Percentiles rank a stretch among this genome's conserved stretches.
These are phyloP conservation scores for Melangyna quadrimaculata DNA, from an alignment of 2,888 invertebrate species.

Conservation along the genomic window DNA sequence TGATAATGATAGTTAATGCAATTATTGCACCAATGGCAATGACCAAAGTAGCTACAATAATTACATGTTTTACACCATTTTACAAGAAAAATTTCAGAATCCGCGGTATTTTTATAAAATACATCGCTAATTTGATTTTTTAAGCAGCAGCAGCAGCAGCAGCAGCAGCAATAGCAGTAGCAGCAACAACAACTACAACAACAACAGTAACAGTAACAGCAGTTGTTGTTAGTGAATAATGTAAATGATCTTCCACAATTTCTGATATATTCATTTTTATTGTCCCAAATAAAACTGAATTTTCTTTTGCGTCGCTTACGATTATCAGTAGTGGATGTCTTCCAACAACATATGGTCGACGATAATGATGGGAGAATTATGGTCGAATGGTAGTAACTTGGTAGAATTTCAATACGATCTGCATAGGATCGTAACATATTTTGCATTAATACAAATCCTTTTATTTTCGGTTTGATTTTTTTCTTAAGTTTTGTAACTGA, in stretches of 20 bases:
- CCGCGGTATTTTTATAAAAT: not conserved
- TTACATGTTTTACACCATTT: conserved; percentile 40
- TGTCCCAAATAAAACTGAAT: conserved; percentile 1
- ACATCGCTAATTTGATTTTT: not conserved
- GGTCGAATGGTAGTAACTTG: not conserved
- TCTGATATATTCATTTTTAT: conserved; percentile 1
- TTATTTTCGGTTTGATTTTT: not conserved
- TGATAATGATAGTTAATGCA: not conserved
- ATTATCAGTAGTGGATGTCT: not conserved
- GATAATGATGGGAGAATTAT: conserved; percentile 15
- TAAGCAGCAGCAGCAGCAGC: conserved; percentile 29
- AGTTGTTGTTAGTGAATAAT: conserved; percentile 7
- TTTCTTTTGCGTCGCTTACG: conserved; percentile 56
- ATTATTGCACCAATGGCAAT: not conserved
- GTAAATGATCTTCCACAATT: conserved; percentile 16
- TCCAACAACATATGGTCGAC: conserved; percentile 36
- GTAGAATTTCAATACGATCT: not conserved
- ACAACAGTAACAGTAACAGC: conserved; percentile 20
- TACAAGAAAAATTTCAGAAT: not conserved
- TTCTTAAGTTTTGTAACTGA: not conserved
- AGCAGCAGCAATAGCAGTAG: conserved; percentile 4
- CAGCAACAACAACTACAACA: conserved; percentile 2
- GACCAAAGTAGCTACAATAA: conserved; percentile 4
- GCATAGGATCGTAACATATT: not conserved
- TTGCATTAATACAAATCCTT: not conserved